Base-by-base conservation (phyloP, 2,113 vertebrate species). In the Gallinago undulata region DNA sequence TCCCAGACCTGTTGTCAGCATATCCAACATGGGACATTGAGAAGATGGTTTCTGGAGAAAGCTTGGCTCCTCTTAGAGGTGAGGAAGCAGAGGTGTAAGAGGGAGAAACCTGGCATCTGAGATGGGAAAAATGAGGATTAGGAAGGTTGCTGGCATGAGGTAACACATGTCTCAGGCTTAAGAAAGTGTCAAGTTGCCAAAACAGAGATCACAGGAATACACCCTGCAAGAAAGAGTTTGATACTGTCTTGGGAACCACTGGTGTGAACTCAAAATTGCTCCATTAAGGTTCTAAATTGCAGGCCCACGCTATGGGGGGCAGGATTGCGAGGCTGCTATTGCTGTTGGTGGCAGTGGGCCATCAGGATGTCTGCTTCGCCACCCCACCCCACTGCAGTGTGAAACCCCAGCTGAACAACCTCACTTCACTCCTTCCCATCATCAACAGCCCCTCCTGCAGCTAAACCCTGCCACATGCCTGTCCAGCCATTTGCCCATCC, bases 301-400 rank as follows among this genome's bases (percentile, higher is more conserved):
- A 73, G 50, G 30, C 41, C 23, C 7, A 67, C 2, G 1, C 8
- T 23, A 2, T 7, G 43, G 72, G 48, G 56, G 19, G n/a, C 72
- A 31, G 17, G 30, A 37, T 11, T 84, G 69, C 7, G 4, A 73
- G 27, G 53, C 17, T 86, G 31, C 28, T 62, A 3, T 11, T 62
- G 64, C 72, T 51, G 27, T 7, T 3, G 7, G 14, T 70, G 55
- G 27, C 51, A 73, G 19, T 19, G n/a, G 22, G 17, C 31, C 57
- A 28, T 59, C 25, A 57, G 43, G 1, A 1, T 57, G 6, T 18
- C 51, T 88, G 51, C 22, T 72, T 16, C 22, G 64, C 9, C n/a
- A n/a, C 19, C 9, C 17, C n/a, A 50, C n/a, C 9, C 17, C n/a
- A 50, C n/a, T 0, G 0, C 13, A 14, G 43, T 24, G 24, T 57